Evolutionary conservation across 2,888 invertebrate species (phyloP).

Genomic region (Drosophila testacea): DNA sequence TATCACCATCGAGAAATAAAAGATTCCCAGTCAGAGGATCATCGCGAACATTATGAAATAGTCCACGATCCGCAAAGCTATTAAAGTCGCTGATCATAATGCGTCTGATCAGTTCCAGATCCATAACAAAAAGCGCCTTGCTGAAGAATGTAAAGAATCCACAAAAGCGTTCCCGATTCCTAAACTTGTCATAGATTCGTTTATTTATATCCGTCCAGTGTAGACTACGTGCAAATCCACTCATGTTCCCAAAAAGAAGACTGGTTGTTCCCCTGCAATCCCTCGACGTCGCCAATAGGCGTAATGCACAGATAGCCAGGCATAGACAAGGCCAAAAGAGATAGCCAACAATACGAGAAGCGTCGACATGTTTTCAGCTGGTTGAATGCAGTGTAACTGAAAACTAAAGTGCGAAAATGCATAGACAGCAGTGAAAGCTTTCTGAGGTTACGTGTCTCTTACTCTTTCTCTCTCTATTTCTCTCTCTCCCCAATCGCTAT

Average conservation of each 20-base stretch:
- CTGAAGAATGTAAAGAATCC: conserved; percentile 71
- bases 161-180: conserved; percentile 58
- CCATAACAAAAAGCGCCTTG: conserved; percentile 65
- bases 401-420: neutral
- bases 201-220: conserved; percentile 72
- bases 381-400: conserved; percentile 39
- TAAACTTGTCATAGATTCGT: conserved; percentile 63
- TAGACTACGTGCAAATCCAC: conserved; percentile 49
- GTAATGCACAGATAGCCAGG: conserved; percentile 46
- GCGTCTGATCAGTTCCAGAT: conserved; percentile 79
- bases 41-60: conserved; percentile 75
- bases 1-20: conserved; percentile 81
- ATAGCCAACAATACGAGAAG: conserved; percentile 35
- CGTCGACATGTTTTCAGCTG: conserved; percentile 40
- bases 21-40: conserved; percentile 83
- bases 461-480: neutral
- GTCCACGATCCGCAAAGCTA: conserved; percentile 82
- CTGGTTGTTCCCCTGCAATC: conserved; percentile 63
- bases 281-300: conserved; percentile 67
- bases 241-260: conserved; percentile 67
- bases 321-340: conserved; percentile 25
- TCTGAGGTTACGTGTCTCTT: neutral
- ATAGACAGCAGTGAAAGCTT: conserved; percentile 26
- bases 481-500: neutral
- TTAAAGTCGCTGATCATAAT: conserved; percentile 83